Evolutionary conservation across 2,888 invertebrate species (phyloP), one percentile per base, ranked within the genome.

Genomic region (Neocrepidodera transversa): DNA sequence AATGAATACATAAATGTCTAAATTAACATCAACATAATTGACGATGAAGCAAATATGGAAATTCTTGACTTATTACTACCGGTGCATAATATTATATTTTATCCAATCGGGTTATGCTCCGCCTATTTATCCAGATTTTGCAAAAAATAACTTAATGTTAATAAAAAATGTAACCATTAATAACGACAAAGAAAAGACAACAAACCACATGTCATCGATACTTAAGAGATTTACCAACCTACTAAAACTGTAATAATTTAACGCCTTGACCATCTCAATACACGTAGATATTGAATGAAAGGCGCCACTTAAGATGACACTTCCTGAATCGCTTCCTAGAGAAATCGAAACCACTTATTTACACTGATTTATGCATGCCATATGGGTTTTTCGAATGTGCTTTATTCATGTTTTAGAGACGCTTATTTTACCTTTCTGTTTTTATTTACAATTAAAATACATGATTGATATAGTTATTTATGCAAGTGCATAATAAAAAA

Each of bases 201-300:
- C 42, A 11, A 42, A 42, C 42, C 42, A 23, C 42, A 5, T 20
- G 42, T 13, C 42, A 20, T 23, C 13, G 2, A 42, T 20, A 42
- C 2, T 42, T 40, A 5, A 8, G 42, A 42, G 8, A 42, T 42
- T 42, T 20, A 20, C n/a, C 42, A 42, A 20, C 20, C 11, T 32
- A 23, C 10, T 42, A 20, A 38, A 50, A 23, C 35, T 54, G 45
- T 53, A 17, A 26, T 54, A 42, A 40, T 54, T 59, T 54, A 59
- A 59, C 59, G 59, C 59, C 54, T 59, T 59, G 49, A 53, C 54
- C 54, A 49, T 54, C 49, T 30, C 40, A 51, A 51, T 51, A 40
- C 32, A 51, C 17, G 13, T 32, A 16, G 30, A 42, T 17, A n/a
- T 51, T 51, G 35, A 59, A 59, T 35, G 53, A 53, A 35, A 59